Evolutionary conservation across 1,140 invertebrate genomes (phyloP).

Genomic region (Papilio xuthus): DNA sequence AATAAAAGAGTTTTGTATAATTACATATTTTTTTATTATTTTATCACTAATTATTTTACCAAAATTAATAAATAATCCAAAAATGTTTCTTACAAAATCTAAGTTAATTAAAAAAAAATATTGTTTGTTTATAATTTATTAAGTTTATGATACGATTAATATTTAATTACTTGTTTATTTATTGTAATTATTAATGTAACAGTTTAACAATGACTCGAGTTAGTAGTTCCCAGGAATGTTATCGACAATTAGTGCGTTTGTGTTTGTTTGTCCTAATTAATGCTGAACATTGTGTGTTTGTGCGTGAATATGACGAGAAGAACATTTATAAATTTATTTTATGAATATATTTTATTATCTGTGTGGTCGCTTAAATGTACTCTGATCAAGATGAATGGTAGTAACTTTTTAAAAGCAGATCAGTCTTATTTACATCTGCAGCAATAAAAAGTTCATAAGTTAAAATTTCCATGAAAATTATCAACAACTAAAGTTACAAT

Average conservation of each 20-base stretch:
- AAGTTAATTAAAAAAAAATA: background rate
- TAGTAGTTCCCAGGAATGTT: conserved; percentile 30
- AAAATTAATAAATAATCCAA: background rate
- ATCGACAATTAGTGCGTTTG: conserved; percentile 1
- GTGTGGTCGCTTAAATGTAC: too few relatives aligned
- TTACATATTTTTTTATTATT: too few relatives aligned
- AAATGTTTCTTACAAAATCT: background rate
- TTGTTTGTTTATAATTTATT: background rate
- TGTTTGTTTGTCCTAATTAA: conserved; percentile 32
- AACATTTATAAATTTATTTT: background rate
- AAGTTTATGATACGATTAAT: background rate
- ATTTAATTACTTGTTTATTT: conserved; percentile 8
- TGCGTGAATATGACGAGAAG: background rate
- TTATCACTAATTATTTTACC: too few relatives aligned
- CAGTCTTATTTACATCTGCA: too few relatives aligned
- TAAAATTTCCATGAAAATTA: too few relatives aligned
- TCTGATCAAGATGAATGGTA: too few relatives aligned
- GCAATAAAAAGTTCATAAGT: too few relatives aligned
- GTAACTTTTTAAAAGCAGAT: too few relatives aligned
- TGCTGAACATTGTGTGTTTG: background rate
- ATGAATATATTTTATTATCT: background rate
- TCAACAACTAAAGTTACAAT: too few relatives aligned
- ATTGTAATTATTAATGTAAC: background rate
- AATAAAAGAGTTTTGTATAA: too few relatives aligned
- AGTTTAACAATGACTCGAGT: conserved; percentile 14